Evolutionary conservation across 2,888 invertebrate species (phyloP).

Genomic region (Tipula confusa): DNA sequence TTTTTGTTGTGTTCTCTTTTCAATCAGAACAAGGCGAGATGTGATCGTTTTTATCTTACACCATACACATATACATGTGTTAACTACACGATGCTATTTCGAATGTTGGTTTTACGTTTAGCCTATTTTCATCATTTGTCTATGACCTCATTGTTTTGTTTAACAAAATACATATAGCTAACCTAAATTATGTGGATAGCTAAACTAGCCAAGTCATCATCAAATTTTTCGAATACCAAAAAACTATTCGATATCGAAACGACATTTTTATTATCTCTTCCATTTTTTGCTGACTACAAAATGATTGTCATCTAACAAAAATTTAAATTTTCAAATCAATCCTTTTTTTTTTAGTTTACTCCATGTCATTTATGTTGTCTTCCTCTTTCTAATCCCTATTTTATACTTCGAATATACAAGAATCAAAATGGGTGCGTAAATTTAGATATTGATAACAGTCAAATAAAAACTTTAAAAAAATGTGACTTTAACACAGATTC

Average conservation of each 20-base stretch:
- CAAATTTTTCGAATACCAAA: neutral
- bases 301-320: neutral
- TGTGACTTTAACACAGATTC: no score
- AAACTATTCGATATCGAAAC: neutral
- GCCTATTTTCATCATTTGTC: neutral
- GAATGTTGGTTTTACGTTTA: neutral
- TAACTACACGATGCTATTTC: neutral
- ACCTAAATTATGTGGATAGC: neutral
- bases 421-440: neutral
- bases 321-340: neutral
- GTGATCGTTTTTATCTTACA: neutral
- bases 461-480: neutral
- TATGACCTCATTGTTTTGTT: neutral
- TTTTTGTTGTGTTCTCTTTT: neutral
- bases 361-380: neutral
- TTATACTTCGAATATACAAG: neutral
- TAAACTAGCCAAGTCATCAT: neutral
- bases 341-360: neutral
- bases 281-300: neutral
- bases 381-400: neutral
- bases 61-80: neutral
- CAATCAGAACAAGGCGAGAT: neutral
- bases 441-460: neutral
- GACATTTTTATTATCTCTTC: neutral
- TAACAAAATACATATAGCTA: no score